Evolutionary conservation across 2,113 vertebrate species (phyloP).

Genomic region (Carollia perspicillata): DNA sequence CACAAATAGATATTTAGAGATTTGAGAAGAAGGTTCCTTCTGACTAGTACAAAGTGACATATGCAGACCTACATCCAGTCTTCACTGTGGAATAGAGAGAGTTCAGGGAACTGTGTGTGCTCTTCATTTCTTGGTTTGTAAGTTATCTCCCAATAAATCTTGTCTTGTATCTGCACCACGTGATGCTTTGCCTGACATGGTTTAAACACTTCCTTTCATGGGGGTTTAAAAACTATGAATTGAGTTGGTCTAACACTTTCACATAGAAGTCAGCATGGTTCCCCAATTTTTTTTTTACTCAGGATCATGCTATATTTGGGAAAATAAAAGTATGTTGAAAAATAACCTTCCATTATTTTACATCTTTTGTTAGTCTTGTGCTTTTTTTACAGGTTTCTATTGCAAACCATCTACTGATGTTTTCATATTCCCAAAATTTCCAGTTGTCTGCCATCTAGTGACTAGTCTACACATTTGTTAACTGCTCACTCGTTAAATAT

Average conservation of each 20-base stretch:
- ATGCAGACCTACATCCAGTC: not conserved
- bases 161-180: not conserved
- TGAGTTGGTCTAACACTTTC: conserved; percentile 20
- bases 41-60: not conserved
- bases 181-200: not conserved
- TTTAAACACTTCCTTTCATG: not conserved
- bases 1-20: not conserved
- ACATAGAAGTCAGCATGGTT: not conserved
- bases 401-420: not conserved
- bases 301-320: not conserved
- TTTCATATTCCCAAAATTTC: conserved; percentile 30
- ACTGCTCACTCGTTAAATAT: conserved; percentile 15
- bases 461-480: not conserved
- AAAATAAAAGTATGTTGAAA: conserved; percentile 5
- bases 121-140: not conserved
- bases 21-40: not conserved
- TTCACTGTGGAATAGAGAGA: not conserved
- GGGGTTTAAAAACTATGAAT: not conserved
- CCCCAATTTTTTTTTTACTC: not conserved
- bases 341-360: not conserved
- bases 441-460: conserved; percentile 51
- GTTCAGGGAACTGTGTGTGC: not conserved
- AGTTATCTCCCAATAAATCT: not conserved
- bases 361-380: not conserved
- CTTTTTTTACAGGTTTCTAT: not conserved